These are phyloP conservation scores for Meiosimyza decipiens DNA, from an alignment of 2,888 invertebrate species.

Conservation along the genomic window DNA sequence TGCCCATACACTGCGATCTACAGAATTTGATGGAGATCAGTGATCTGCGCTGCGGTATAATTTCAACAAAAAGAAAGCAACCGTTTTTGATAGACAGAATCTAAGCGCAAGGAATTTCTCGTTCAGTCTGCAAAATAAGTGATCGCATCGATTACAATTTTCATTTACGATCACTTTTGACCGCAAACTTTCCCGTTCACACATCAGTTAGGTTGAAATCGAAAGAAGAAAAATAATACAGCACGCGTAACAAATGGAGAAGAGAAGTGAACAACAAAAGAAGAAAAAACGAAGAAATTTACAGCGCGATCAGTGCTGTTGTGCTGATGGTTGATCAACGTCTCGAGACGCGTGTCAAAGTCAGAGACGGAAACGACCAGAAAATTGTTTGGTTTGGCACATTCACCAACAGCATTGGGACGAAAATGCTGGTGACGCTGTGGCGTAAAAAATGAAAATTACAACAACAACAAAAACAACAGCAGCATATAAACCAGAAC, in stretches of 20 bases:
- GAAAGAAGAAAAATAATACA: conserved; percentile 8
- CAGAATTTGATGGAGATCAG: too few relatives aligned
- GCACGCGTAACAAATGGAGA: not conserved
- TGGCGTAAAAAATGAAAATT: not conserved
- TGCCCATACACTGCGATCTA: too few relatives aligned
- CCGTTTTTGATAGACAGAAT: too few relatives aligned
- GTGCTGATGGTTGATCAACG: not conserved
- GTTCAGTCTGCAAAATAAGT: conserved; percentile 19
- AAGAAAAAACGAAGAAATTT: not conserved
- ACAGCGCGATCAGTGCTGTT: too few relatives aligned
- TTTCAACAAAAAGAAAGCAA: too few relatives aligned
- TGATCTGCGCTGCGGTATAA: too few relatives aligned
- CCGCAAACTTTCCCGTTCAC: conserved; percentile 37
- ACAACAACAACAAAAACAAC: not conserved
- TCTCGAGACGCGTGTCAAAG: conserved; percentile 20
- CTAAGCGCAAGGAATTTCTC: too few relatives aligned
- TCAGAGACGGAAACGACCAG: conserved; percentile 8
- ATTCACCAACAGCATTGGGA: conserved; percentile 12
- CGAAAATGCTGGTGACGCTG: conserved; percentile 9
- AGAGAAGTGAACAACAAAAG: not conserved
- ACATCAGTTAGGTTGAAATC: conserved; percentile 30
- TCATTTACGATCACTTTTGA: conserved; percentile 34
- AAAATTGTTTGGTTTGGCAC: not conserved
- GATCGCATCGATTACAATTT: conserved; percentile 30
- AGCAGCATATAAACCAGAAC: not conserved